Base-by-base conservation (phyloP, 30 jellyfish, hydroid and myxozoan species). In the Aurelia sp. region DNA sequence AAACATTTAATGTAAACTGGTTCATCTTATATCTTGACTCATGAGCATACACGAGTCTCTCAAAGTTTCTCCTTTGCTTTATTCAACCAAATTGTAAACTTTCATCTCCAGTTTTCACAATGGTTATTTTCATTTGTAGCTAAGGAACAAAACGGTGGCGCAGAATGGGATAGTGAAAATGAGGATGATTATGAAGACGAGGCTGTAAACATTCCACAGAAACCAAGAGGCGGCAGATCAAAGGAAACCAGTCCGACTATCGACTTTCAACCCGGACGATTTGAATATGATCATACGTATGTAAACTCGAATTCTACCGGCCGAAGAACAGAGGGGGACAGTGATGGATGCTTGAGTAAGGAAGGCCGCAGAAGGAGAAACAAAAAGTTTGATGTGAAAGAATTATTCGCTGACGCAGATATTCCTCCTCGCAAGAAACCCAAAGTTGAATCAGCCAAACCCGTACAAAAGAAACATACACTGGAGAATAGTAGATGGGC, bases 151-250 rank as follows among this genome's bases (percentile, higher is more conserved):
- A 74, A 74, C 58, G 30, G 16, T 17, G 23, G 21, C 18, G 22
- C 79, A n/a, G 81, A 74, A 4, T 78, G 89, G 89, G 89, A 78
- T 44, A 78, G 89, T 50, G 89, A 65, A 78, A 78, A 78, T 27
- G 89, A 78, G 20, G 89, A 78, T 4, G 91, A 82, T 19, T 67
- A 30, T 41, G 78, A 69, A 5, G 85, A 53, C 59, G 86, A 75
- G 41, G 53, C 62, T 75, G 61, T 19, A 52, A 50, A 11, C 15
- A 41, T 15, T 44, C 23, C 55, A 44, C 17, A 44, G 3, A 44
- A 44, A 44, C 55, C 55, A 16, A 44, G 55, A 44, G 16, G 16
- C 7, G 10, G 55, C 16, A 10, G 55, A 44, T 44, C 55, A 10
- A 10, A 44, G 10, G 55, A 10, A 44, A 0, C 55, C 55, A 44